Evolutionary conservation across 2,797 vertebrate species (phyloP).

Genomic region (Varecia variegata): DNA sequence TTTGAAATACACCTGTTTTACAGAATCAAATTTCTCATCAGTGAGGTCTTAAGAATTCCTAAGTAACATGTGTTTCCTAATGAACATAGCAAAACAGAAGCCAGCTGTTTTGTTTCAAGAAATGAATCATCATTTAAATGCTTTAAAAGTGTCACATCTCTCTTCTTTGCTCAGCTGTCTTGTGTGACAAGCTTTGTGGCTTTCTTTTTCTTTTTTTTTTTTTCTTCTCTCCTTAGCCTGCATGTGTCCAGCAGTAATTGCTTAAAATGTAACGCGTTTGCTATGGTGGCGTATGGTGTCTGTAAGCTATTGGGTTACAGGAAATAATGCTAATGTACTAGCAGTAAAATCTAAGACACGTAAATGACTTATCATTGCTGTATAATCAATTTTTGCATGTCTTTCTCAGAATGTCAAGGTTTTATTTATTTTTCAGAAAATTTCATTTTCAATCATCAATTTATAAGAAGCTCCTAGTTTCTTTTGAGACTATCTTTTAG

Average conservation of each 20-base stretch:
- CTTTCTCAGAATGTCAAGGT: conserved; percentile 46
- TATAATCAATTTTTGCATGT: neutral
- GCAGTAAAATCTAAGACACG: neutral
- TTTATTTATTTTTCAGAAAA: conserved; percentile 43
- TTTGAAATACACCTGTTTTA: conserved; percentile 62
- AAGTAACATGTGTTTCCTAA: conserved; percentile 77
- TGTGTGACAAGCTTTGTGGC: conserved; percentile 67
- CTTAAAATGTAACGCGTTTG: conserved; percentile 25
- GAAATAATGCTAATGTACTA: neutral
- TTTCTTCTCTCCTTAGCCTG: neutral
- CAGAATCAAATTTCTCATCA: conserved; percentile 72
- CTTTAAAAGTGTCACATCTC: conserved; percentile 50
- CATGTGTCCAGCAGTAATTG: neutral
- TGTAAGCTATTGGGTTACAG: neutral
- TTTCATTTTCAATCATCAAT: conserved; percentile 41
- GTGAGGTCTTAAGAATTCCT: conserved; percentile 67
- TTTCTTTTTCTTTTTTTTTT: neutral
- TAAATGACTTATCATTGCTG: conserved; percentile 5
- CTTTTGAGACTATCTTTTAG: neutral
- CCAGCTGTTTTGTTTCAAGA: conserved; percentile 76
- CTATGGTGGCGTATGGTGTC: neutral
- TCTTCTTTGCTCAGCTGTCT: conserved; percentile 76
- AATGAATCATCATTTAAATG: conserved; percentile 79
- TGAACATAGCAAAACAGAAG: conserved; percentile 69
- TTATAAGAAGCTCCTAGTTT: neutral